A percentile compares a stretch with the other conserved stretches of the same genome.
These are phyloP conservation scores for Phaethon lepturus DNA, from an alignment of 2,113 vertebrate species.

Conservation along the genomic window DNA sequence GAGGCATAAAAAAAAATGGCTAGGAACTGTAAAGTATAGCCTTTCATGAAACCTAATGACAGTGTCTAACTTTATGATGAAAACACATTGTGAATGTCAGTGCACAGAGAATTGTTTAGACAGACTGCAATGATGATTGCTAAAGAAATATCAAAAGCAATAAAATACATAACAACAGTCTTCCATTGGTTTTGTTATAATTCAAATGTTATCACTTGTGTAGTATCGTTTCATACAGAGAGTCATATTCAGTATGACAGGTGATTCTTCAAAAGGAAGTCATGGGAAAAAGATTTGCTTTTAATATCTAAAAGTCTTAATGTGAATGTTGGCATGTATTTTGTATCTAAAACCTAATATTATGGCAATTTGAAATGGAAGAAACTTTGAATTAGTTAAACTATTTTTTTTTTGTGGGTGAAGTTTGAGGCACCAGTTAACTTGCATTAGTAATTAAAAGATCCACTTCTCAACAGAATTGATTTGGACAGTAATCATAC, in stretches of 20 bases:
- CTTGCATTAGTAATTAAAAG: background rate
- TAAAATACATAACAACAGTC: conserved; percentile 65
- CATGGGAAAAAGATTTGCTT: background rate
- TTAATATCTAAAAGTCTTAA: conserved; percentile 22
- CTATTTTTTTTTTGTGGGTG: background rate
- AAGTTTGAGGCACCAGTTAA: background rate
- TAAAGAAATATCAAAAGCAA: conserved; percentile 70
- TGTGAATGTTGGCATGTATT: background rate
- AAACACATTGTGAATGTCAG: conserved; percentile 78
- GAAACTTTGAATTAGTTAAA: background rate
- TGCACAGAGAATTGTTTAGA: conserved; percentile 76
- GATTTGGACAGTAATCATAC: background rate
- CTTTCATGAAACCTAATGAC: conserved; percentile 68
- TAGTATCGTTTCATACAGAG: conserved; percentile 17
- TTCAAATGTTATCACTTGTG: conserved; percentile 38
- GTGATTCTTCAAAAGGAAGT: conserved; percentile 21
- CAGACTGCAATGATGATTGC: conserved; percentile 58
- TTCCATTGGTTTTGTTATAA: conserved; percentile 55
- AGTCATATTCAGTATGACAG: background rate
- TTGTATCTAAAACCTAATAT: background rate
- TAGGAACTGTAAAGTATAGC: conserved; percentile 59
- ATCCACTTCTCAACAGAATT: background rate
- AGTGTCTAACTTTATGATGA: conserved; percentile 70
- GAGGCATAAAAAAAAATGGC: conserved; percentile 47
- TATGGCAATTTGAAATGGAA: background rate